Conservation (phyloP, 2,113 vertebrate species). For the Gobiocypris rarus region DNA sequence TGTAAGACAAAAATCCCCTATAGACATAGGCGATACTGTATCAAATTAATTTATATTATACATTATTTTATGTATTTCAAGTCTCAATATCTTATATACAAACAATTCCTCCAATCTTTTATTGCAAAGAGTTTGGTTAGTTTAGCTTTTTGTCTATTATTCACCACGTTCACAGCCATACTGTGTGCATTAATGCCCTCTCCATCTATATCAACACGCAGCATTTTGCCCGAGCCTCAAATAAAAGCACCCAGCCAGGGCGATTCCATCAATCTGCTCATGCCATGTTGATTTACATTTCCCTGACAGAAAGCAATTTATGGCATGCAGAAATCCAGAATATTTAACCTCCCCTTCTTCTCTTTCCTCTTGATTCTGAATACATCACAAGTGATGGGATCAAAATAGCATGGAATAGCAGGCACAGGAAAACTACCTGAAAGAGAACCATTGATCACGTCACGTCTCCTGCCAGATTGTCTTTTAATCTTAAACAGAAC, state of each 20-base stretch:
- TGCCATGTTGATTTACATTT: slow-evolving; percentile 75
- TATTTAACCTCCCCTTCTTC: slow-evolving; percentile 53
- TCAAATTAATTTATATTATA: neutral
- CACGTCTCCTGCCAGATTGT: neutral
- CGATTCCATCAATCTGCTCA: slow-evolving; percentile 73
- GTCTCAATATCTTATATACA: neutral
- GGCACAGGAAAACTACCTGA: neutral
- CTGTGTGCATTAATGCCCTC: slow-evolving; percentile 18
- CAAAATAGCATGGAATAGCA: slow-evolving; percentile 2
- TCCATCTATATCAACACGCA: slow-evolving; percentile 50
- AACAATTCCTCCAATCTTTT: neutral
- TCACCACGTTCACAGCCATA: slow-evolving; percentile 11
- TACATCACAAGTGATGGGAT: slow-evolving; percentile 57
- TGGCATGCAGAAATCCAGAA: slow-evolving; percentile 67
- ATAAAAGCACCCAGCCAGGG: slow-evolving; percentile 67
- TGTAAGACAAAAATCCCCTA: too few species aligned
- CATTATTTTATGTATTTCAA: too few species aligned
- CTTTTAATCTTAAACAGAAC: neutral
- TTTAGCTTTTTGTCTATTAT: slow-evolving; percentile 61
- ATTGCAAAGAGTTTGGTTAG: slow-evolving; percentile 11
- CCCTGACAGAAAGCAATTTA: slow-evolving; percentile 70
- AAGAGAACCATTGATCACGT: neutral
- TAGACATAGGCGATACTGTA: too few species aligned
- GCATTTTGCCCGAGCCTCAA: slow-evolving; percentile 58
- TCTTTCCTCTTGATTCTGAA: slow-evolving; percentile 47